Percentiles rank a stretch among this genome's conserved stretches.
phyloP scores from a whole-genome alignment of 2,797 vertebrate species.

The Mus caroli region DNA sequence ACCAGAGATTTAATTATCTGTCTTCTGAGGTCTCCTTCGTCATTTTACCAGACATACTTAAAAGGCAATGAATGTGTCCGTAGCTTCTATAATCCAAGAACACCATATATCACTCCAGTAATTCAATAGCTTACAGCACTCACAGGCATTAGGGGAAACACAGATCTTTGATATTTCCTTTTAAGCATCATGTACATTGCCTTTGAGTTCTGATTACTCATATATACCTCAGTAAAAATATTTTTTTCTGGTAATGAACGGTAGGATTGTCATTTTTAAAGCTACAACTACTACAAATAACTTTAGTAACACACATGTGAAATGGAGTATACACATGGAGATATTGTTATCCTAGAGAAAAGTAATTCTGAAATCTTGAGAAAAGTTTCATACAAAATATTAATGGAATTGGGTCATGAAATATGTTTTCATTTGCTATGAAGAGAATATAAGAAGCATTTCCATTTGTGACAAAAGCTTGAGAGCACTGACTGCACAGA shows the following conservation, averaged over 20 bases:
- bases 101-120: background rate
- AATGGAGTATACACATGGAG: background rate
- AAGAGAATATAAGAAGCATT: slow-evolving; percentile 1
- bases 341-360: background rate
- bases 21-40: background rate
- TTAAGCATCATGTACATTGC: background rate
- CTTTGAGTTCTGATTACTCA: background rate
- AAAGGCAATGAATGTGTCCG: background rate
- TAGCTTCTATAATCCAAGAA: background rate
- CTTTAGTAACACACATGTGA: background rate
- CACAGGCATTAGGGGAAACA: background rate
- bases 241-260: background rate
- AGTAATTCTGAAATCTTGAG: background rate
- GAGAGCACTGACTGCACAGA: background rate
- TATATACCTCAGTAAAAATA: background rate
- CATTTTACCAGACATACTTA: background rate
- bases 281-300: background rate
- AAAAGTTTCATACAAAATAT: background rate
- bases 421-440: background rate
- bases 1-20: background rate
- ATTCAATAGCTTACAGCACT: background rate
- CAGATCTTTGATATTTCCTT: background rate
- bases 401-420: slow-evolving; percentile 22
- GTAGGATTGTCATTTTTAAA: background rate
- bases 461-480: background rate